These are phyloP conservation scores for Chauna torquata DNA, from an alignment of 2,113 vertebrate genomes.

Conservation along the genomic window DNA sequence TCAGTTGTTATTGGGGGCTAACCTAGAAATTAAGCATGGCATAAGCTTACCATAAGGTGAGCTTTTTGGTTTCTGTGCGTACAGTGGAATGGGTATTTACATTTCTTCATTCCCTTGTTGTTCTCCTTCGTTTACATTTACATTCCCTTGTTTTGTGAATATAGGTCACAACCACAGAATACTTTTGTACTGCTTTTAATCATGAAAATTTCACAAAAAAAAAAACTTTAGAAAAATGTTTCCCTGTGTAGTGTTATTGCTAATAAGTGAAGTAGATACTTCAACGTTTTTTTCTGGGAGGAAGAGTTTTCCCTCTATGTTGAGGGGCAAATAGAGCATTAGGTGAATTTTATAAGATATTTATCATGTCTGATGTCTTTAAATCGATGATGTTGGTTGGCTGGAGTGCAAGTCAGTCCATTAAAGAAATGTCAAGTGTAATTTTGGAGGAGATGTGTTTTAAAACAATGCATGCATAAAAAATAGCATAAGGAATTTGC, in stretches of 20 bases:
- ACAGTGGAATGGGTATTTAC: not conserved
- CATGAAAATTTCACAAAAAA: not conserved
- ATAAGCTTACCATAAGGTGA: constrained; percentile 6
- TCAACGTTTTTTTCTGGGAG: not conserved
- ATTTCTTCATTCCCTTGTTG: not conserved
- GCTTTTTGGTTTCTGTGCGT: not conserved
- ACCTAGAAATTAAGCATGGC: not conserved
- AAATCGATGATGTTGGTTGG: not conserved
- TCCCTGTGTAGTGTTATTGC: not conserved
- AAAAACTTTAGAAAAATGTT: not conserved
- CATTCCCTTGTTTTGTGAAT: constrained; percentile 19
- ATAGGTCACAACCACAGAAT: constrained; percentile 10
- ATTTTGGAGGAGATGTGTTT: constrained; percentile 55
- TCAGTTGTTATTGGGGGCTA: not conserved
- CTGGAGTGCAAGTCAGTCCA: constrained; percentile 16
- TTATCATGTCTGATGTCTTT: not conserved
- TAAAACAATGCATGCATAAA: constrained; percentile 61
- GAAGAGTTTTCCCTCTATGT: not conserved
- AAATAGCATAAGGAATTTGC: constrained; percentile 57
- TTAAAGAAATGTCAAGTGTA: constrained; percentile 54
- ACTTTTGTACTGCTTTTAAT: not conserved
- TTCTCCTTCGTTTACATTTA: not conserved
- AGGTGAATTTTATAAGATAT: not conserved
- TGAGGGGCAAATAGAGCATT: not conserved
- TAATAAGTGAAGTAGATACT: not conserved